phyloP scores from a whole-genome alignment of 1,140 invertebrate species.

The Diorhabda sublineata region DNA sequence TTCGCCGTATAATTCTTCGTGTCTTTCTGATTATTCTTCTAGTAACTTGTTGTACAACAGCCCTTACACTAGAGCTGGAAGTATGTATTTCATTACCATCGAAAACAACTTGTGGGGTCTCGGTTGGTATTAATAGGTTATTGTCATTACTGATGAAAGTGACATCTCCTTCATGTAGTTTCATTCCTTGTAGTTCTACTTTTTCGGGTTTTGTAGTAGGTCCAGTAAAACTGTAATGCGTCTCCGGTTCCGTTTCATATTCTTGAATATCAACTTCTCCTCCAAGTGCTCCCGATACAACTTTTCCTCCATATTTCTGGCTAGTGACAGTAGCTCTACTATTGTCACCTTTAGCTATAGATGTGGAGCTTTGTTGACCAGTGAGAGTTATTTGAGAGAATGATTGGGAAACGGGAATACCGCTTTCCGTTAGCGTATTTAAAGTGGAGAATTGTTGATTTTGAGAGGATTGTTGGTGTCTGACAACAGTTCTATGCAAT shows the following conservation, averaged over 20 bases:
- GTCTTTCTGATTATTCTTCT: slow-evolving; percentile 70
- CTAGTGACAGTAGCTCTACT: slow-evolving; percentile 57
- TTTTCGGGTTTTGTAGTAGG: slow-evolving; percentile 51
- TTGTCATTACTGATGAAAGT: slow-evolving; percentile 41
- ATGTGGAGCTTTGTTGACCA: slow-evolving; percentile 60
- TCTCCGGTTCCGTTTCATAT: slow-evolving; percentile 57
- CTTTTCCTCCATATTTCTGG: slow-evolving; percentile 58
- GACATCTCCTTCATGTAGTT: slow-evolving; percentile 53
- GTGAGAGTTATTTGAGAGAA: slow-evolving; percentile 63
- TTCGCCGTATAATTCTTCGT: slow-evolving; percentile 66
- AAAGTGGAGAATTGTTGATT: slow-evolving; percentile 46
- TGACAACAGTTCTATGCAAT: slow-evolving; percentile 55
- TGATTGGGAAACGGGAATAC: slow-evolving; percentile 52
- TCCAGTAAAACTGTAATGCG: slow-evolving; percentile 52
- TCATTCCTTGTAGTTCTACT: slow-evolving; percentile 52
- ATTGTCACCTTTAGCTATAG: slow-evolving; percentile 59
- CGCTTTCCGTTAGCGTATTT: slow-evolving; percentile 45
- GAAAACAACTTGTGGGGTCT: slow-evolving; percentile 26
- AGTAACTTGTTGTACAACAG: slow-evolving; percentile 75
- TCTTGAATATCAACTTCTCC: slow-evolving; percentile 61
- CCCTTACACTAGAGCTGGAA: slow-evolving; percentile 61
- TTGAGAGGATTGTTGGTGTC: slow-evolving; percentile 52
- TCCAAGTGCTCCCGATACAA: slow-evolving; percentile 57
- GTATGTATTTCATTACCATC: slow-evolving; percentile 48
- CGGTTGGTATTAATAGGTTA: slow-evolving; percentile 43